These are phyloP conservation scores for Pseudomyrmex cubaensis DNA, from an alignment of 1,140 invertebrate species.

Conservation along the genomic window DNA sequence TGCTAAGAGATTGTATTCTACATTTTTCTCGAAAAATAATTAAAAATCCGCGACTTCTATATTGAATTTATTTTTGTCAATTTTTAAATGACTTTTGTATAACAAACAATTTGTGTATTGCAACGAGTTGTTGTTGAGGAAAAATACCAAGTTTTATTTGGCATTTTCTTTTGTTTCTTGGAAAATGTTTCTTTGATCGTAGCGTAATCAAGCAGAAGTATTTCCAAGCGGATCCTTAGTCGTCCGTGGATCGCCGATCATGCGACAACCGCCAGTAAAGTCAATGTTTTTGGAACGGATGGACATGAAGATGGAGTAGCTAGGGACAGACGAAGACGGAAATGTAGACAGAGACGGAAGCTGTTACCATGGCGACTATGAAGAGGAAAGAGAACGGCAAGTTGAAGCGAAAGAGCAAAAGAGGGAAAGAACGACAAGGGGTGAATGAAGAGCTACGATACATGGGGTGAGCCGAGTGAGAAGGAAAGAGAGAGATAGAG, in stretches of 20 bases:
- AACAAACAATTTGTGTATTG: slow-evolving; percentile 30
- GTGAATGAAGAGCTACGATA: slow-evolving; percentile 59
- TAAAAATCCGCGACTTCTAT: background rate
- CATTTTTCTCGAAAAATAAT: background rate
- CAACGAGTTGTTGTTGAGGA: background rate
- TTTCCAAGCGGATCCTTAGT: slow-evolving; percentile 17
- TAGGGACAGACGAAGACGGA: slow-evolving; percentile 51
- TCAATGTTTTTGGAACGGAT: slow-evolving; percentile 81
- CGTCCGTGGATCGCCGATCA: slow-evolving; percentile 59
- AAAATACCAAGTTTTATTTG: background rate
- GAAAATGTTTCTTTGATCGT: background rate
- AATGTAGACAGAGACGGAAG: slow-evolving; percentile 68
- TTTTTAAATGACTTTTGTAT: background rate
- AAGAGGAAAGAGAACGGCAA: slow-evolving; percentile 64
- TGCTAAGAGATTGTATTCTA: background rate
- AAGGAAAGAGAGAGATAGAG: slow-evolving; percentile 17
- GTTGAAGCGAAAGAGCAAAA: slow-evolving; percentile 41
- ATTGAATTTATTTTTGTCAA: background rate
- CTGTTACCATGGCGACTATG: slow-evolving; percentile 78
- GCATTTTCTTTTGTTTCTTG: background rate
- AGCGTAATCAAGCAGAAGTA: background rate
- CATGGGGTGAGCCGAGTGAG: slow-evolving; percentile 38
- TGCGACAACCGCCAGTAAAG: slow-evolving; percentile 73
- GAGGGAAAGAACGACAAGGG: slow-evolving; percentile 43
- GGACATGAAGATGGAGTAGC: slow-evolving; percentile 63